Conservation (phyloP, 2,113 vertebrate species). For the Onychostruthus taczanowskii region DNA sequence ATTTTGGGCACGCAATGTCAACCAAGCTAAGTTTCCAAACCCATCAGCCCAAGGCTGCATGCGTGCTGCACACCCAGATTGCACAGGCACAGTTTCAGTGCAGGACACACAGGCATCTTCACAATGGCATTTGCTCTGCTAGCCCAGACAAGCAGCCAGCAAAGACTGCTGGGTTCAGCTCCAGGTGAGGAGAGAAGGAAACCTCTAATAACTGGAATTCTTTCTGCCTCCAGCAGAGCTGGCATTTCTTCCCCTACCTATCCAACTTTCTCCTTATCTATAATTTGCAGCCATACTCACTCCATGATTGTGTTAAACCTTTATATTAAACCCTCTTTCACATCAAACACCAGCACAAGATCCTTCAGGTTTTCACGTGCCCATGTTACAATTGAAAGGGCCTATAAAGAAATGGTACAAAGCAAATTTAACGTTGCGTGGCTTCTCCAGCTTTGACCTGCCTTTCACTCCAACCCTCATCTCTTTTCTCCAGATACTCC, state of each 20-base stretch:
- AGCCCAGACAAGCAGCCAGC: neutral
- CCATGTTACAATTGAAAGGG: neutral
- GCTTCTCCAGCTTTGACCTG: neutral
- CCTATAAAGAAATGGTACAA: neutral
- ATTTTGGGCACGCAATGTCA: neutral
- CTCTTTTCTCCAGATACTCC: neutral
- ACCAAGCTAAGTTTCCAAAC: neutral
- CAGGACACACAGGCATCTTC: neutral
- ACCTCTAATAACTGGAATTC: neutral
- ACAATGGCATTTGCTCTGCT: neutral
- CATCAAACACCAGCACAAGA: neutral
- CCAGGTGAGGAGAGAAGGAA: neutral
- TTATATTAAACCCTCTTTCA: neutral
- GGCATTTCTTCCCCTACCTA: neutral
- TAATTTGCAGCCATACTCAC: neutral
- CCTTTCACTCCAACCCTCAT: neutral
- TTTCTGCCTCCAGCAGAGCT: neutral
- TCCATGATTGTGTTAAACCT: neutral
- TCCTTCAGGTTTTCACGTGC: neutral
- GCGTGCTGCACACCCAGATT: neutral
- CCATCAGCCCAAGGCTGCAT: neutral
- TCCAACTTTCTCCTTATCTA: neutral
- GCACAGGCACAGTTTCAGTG: neutral
- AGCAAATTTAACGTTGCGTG: neutral
- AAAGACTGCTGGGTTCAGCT: neutral